A percentile compares a stretch with the other conserved stretches of the same genome.
phyloP scores from a whole-genome alignment of 2,888 invertebrate species.

The Coleophora deauratella region DNA sequence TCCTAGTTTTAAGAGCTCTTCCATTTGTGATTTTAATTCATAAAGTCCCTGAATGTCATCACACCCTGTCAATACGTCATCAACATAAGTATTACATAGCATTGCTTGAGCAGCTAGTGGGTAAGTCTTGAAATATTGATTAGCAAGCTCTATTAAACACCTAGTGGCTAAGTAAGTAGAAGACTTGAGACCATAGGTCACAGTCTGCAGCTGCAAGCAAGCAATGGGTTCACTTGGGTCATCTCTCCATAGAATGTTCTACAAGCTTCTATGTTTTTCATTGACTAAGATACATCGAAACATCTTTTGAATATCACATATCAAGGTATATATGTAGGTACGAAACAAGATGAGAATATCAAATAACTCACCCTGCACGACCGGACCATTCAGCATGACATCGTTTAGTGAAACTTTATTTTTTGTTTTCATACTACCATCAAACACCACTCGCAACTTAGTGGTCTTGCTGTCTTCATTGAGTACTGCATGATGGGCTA shows the following conservation, averaged over 20 bases:
- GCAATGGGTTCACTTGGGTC: neutral
- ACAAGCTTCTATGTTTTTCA: neutral
- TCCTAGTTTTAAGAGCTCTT: neutral
- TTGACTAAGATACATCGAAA: neutral
- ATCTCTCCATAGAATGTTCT: slow-evolving; percentile 6
- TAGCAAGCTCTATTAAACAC: slow-evolving; percentile 11
- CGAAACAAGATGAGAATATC: slow-evolving; percentile 1
- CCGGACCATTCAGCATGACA: neutral
- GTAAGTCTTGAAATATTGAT: neutral
- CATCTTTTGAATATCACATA: neutral
- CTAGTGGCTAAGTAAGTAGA: slow-evolving; percentile 11
- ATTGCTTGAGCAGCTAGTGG: neutral
- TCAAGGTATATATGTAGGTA: neutral
- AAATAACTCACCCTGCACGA: slow-evolving; percentile 1
- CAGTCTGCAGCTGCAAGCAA: slow-evolving; percentile 1
- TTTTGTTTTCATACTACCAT: neutral
- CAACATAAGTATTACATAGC: neutral
- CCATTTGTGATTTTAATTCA: neutral
- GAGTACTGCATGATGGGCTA: slow-evolving; percentile 3
- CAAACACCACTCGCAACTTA: neutral
- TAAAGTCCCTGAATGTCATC: neutral
- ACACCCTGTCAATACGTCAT: neutral
- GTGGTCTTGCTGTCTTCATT: neutral
- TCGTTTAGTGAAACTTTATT: neutral
- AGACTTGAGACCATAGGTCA: slow-evolving; percentile 4